Evolutionary conservation across 2,113 vertebrate genomes (phyloP), one percentile per base, ranked within the genome.

Genomic region (Pteropus alecto): DNA sequence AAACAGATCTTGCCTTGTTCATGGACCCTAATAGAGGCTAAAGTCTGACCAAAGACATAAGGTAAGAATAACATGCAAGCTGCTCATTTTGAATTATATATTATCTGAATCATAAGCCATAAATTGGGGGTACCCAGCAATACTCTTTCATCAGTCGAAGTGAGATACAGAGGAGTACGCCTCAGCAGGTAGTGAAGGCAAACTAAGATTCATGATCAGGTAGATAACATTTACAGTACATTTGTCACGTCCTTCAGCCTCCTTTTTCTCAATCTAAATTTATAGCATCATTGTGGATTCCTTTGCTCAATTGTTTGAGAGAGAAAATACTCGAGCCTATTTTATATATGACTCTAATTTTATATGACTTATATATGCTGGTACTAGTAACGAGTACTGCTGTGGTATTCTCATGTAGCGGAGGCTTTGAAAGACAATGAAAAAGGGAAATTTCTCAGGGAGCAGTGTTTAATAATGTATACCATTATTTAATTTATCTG

Each of bases 1-100:
- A 92, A 93, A 94, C 18, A 73, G 51, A 78, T 65, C 68, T 85
- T 96, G 81, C 46, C 41, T 97, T 96, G 43, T 77, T 96, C 90
- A 90, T 87, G 61, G 58, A 71, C 21, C 33, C 33, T 88, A n/a
- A 78, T 30, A 81, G n/a, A 94, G 48, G 81, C 5, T 85, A 51
- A 88, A 82, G 12, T 87, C 61, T 70, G n/a, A 67, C 70, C 58
- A 78, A 94, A 77, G 41, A 82, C 41, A 73, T 15, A 19, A 68
- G 28, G 21, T 65, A 43, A 35, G 46, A 58, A 91, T 24, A 19
- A 1, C 4, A 33, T 2, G 21, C n/a, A 54, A 82, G n/a, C 54
- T 94, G 3, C 38, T 19, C 19, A 35, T 0, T 58, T 38, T 70
- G 60, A 51, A 87, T 51, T 83, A n/a, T 58, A 5, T 58, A 35